A percentile compares a stretch with the other conserved stretches of the same genome.
Evolutionary conservation across 2,797 vertebrate species (phyloP).

Genomic region (Poecilia velifera): DNA sequence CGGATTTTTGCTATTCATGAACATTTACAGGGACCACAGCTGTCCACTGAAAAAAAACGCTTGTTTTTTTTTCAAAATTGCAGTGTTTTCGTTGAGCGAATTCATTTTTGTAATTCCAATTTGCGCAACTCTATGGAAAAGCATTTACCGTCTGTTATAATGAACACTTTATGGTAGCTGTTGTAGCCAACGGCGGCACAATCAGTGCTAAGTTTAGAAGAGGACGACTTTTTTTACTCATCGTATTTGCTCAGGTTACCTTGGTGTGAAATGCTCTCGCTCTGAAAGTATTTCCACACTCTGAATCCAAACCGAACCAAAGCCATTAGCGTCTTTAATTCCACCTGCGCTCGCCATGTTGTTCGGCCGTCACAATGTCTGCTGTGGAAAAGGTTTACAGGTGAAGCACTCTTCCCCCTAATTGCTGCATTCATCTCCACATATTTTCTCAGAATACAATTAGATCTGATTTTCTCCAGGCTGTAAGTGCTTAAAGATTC

Average conservation of each 20-base stretch:
- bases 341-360: not conserved
- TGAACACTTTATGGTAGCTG: not conserved
- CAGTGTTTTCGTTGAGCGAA: no score
- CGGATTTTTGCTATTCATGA: no score
- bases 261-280: not conserved
- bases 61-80: no score
- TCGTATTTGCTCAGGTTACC: not conserved
- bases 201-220: not conserved
- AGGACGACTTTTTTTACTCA: not conserved
- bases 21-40: no score
- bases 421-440: conserved; percentile 20
- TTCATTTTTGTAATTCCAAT: no score
- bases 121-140: no score
- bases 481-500: conserved; percentile 24
- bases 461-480: conserved; percentile 25
- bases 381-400: conserved; percentile 1
- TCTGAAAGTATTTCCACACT: not conserved
- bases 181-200: no score
- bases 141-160: not conserved
- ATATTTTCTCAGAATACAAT: conserved; percentile 38
- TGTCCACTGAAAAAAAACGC: no score
- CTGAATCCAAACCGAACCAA: not conserved
- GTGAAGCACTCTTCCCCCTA: not conserved
- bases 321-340: conserved; percentile 3
- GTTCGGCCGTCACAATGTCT: not conserved